These are phyloP conservation scores for Hirundichthys speculiger DNA, from an alignment of 2,113 vertebrate species.

Conservation along the genomic window DNA sequence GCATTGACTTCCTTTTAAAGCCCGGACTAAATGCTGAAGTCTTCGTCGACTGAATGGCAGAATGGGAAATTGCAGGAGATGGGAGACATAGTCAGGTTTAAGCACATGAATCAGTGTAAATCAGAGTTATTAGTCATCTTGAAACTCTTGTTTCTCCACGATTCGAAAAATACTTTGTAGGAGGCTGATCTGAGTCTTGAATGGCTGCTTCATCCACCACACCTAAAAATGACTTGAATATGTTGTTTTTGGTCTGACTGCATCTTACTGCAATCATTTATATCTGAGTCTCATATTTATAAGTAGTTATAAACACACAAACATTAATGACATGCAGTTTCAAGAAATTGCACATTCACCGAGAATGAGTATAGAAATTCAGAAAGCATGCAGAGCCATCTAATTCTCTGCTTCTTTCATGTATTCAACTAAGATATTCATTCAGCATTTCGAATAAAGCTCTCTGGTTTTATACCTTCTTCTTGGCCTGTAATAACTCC, in stretches of 20 bases:
- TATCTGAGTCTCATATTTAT: too few species aligned
- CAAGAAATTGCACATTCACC: too few species aligned
- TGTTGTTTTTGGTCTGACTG: not conserved
- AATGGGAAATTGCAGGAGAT: slow-evolving; percentile 13
- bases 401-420: not conserved
- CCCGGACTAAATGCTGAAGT: not conserved
- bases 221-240: slow-evolving; percentile 5
- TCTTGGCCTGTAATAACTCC: slow-evolving; percentile 98
- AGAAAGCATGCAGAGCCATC: not conserved
- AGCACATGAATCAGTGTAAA: slow-evolving; percentile 26
- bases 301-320: too few species aligned
- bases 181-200: slow-evolving; percentile 5
- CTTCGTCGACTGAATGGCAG: slow-evolving; percentile 14
- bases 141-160: slow-evolving; percentile 21
- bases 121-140: slow-evolving; percentile 34
- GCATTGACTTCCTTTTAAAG: not conserved
- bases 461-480: slow-evolving; percentile 85
- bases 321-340: too few species aligned
- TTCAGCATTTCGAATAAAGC: not conserved
- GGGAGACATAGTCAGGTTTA: slow-evolving; percentile 32
- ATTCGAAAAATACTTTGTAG: slow-evolving; percentile 10
- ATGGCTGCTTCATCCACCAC: slow-evolving; percentile 4
- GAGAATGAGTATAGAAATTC: not conserved
- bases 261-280: not conserved
- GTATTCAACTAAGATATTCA: not conserved